Evolutionary conservation across 2,113 vertebrate genomes (phyloP).

Genomic region (Brevimyrus niger): DNA sequence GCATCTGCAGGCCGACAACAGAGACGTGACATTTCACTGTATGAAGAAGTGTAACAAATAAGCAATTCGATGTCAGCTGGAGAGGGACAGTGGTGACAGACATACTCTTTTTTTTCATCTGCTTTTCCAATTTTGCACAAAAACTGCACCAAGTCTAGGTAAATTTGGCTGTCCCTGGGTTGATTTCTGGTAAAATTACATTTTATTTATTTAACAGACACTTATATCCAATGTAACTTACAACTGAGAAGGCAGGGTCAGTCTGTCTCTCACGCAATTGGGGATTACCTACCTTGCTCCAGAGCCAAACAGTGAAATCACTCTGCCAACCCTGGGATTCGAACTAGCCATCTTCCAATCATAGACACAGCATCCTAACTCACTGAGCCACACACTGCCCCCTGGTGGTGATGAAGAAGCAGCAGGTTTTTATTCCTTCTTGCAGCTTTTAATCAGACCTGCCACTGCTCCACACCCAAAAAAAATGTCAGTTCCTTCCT

Average conservation of each 20-base stretch:
- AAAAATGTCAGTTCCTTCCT: background rate
- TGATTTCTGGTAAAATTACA: background rate
- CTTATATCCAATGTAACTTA: background rate
- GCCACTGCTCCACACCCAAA: background rate
- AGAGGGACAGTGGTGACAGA: background rate
- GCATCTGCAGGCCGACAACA: background rate
- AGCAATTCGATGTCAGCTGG: background rate
- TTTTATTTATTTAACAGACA: background rate
- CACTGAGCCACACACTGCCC: background rate
- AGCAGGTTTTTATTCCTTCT: background rate
- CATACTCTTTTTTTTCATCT: background rate
- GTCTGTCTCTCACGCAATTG: background rate
- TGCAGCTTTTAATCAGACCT: background rate
- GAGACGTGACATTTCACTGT: background rate
- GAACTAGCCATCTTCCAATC: background rate
- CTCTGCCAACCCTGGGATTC: background rate
- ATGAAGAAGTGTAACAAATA: background rate
- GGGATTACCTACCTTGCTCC: background rate
- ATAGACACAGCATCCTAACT: background rate
- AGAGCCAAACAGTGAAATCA: background rate
- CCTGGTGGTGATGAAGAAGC: background rate
- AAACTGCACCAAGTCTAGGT: background rate
- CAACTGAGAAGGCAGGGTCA: background rate
- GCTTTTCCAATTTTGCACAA: background rate
- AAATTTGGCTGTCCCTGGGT: background rate